Evolutionary conservation across 2,888 invertebrate species (phyloP).

Genomic region (Proisotoma minuta): DNA sequence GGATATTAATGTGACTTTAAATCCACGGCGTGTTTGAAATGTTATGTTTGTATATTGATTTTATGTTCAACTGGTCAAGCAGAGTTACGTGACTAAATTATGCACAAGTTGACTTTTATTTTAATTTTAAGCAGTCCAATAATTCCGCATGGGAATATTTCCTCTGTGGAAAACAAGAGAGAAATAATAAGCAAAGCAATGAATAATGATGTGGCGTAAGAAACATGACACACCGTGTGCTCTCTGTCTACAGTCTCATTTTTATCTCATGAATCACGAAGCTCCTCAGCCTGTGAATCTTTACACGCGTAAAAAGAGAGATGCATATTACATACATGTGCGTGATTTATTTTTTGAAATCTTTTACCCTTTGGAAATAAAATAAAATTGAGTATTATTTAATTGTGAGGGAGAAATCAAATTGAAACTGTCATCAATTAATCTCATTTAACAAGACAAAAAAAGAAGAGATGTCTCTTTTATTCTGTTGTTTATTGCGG

Average conservation of each 20-base stretch:
- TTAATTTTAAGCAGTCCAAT: no score
- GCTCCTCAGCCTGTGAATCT: neutral
- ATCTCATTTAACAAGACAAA: no score
- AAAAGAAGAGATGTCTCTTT: no score
- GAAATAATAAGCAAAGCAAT: neutral
- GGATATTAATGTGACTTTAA: no score
- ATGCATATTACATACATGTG: no score
- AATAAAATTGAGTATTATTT: neutral
- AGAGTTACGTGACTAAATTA: neutral
- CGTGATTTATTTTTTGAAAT: no score
- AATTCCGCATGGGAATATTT: no score
- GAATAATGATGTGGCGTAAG: neutral
- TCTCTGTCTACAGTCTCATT: slow-evolving; percentile 5
- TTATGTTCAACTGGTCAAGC: neutral
- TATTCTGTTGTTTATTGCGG: no score
- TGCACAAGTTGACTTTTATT: slow-evolving; percentile 1
- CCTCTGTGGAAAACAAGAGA: neutral
- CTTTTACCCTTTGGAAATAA: no score
- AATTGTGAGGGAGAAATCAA: neutral
- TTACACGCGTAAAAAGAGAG: neutral
- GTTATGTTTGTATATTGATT: no score
- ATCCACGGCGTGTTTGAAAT: no score
- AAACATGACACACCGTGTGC: slow-evolving; percentile 6
- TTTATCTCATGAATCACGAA: slow-evolving; percentile 1
- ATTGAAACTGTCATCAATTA: neutral